Evolutionary conservation across 2,888 invertebrate species (phyloP), one percentile per base, ranked within the genome.

Genomic region (Dascillus cervinus): DNA sequence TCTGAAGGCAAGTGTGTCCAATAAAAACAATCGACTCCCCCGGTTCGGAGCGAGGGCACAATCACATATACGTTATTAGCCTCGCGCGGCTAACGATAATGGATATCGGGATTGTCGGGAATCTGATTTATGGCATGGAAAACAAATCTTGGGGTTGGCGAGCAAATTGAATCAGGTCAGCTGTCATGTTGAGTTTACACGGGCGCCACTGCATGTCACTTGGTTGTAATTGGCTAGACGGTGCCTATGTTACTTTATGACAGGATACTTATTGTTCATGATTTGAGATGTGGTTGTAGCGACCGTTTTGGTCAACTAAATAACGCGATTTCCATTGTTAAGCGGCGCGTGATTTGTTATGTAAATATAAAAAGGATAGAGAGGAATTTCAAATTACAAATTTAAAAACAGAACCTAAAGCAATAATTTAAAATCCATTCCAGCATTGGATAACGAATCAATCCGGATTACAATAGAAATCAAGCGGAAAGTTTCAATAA

Each of bases 41-140:
- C 8, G 5, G 4, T 34, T 27, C 22, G 29, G 17, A 29, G 32
- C 29, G 32, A 29, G 27, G 28, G 45, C 49, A 49, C 49, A 52
- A 51, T 44, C 49, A 50, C 52, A 47, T 49, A 48, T 47, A 44
- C 41, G 44, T 47, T 52, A 53, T 56, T 55, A 53, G 52, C 49
- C 39, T 45, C 49, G 49, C 52, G 44, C 49, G 46, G 48, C 53
- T 55, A 60, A 62, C 60, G 61, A 62, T 63, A 62, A 63, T 63
- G 60, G 60, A 62, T 62, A 63, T 60, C 59, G 57, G 56, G 58
- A 60, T 60, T 56, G 63, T 58, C 56, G 56, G 53, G 53, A 58
- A 60, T 61, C 61, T 64, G 63, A 64, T 64, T 64, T 62, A 64
- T 62, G 58, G 54, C 53, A 53, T 50, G 60, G 59, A 60, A 61